These are phyloP conservation scores for Stratiomys singularior DNA, from an alignment of 2,888 invertebrate genomes.

Conservation along the genomic window DNA sequence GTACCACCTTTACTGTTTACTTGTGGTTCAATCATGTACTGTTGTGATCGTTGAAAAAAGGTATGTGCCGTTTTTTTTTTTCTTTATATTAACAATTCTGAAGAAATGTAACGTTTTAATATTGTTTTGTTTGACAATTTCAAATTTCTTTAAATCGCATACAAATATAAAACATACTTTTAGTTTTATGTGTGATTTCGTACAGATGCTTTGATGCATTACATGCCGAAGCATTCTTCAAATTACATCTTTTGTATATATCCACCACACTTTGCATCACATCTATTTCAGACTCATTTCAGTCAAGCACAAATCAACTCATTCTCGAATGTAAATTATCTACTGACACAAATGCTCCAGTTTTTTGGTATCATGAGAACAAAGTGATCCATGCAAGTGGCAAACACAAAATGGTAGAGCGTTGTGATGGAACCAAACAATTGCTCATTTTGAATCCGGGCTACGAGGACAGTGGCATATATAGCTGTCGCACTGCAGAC, in stretches of 20 bases:
- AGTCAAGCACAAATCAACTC: conserved; percentile 75
- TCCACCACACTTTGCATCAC: conserved; percentile 2
- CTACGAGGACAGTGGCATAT: conserved; percentile 75
- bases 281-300: conserved; percentile 71
- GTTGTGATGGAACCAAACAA: conserved; percentile 76
- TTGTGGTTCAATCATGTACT: too few species aligned
- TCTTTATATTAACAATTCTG: not conserved
- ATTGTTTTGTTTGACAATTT: not conserved
- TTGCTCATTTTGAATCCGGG: conserved; percentile 73
- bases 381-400: conserved; percentile 67
- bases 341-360: conserved; percentile 76
- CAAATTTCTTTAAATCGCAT: not conserved
- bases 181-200: too few species aligned
- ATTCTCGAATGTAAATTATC: conserved; percentile 81
- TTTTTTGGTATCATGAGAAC: conserved; percentile 80
- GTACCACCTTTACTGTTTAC: too few species aligned
- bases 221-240: too few species aligned
- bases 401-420: conserved; percentile 70
- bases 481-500: conserved; percentile 81
- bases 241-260: not conserved
- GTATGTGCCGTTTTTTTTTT: conserved; percentile 41
- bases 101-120: not conserved
- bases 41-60: conserved; percentile 3
- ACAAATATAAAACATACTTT: too few species aligned
- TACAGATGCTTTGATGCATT: too few species aligned